These are phyloP conservation scores for Limenitis camilla DNA, from an alignment of 2,888 invertebrate species.

Conservation along the genomic window DNA sequence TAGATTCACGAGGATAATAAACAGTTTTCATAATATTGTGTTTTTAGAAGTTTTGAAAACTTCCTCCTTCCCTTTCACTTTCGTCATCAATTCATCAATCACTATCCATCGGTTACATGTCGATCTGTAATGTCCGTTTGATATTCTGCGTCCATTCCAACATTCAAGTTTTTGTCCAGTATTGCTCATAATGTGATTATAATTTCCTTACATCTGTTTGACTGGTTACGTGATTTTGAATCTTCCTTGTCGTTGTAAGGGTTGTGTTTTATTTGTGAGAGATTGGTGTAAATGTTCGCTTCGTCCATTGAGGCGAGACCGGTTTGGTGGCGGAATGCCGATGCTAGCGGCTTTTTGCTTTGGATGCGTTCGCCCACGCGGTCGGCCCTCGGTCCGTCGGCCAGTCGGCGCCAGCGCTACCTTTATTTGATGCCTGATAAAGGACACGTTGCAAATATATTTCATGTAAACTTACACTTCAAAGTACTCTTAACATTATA, in stretches of 20 bases:
- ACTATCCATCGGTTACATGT: constrained; percentile 41
- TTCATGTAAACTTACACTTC: constrained; percentile 37
- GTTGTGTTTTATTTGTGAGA: constrained; percentile 36
- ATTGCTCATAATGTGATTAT: constrained; percentile 61
- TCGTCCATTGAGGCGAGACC: constrained; percentile 66
- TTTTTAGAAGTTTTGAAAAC: background rate
- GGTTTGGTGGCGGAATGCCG: constrained; percentile 66
- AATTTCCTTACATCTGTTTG: constrained; percentile 42
- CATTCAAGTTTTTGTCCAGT: constrained; percentile 57
- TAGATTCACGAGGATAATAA: background rate
- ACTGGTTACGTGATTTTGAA: constrained; percentile 23
- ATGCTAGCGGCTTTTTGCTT: constrained; percentile 61
- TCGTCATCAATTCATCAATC: constrained; percentile 42
- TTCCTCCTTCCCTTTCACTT: constrained; percentile 30
- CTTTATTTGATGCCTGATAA: constrained; percentile 46
- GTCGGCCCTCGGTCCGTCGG: constrained; percentile 36
- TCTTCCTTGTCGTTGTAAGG: constrained; percentile 30
- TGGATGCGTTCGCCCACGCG: constrained; percentile 57
- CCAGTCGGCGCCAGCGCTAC: constrained; percentile 43
- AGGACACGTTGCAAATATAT: constrained; percentile 57
- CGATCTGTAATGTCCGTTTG: constrained; percentile 39
- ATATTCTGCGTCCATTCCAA: constrained; percentile 50
- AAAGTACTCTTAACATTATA: constrained; percentile 2
- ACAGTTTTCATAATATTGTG: background rate
- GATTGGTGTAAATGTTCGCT: constrained; percentile 26